Conservation (phyloP, 2,113 vertebrate genomes). For the Ploceus nigricollis region DNA sequence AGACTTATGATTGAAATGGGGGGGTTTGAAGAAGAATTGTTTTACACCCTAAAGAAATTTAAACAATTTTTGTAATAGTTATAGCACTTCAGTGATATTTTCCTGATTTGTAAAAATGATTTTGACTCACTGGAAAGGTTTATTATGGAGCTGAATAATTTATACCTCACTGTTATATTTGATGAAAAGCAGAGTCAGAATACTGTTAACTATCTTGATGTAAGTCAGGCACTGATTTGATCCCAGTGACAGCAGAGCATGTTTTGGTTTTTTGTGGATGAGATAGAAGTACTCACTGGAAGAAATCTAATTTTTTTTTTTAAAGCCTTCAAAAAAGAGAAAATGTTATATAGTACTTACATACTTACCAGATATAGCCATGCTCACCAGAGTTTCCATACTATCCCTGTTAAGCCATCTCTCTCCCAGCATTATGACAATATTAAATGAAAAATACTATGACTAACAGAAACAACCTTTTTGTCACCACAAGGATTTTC, state of each 20-base stretch:
- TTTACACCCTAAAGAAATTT: slow-evolving; percentile 58
- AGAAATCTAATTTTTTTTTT: not conserved
- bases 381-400: not conserved
- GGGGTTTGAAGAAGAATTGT: slow-evolving; percentile 15
- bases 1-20: not conserved
- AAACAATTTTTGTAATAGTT: slow-evolving; percentile 62
- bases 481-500: not conserved
- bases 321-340: not conserved
- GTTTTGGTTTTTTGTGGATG: not conserved
- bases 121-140: slow-evolving; percentile 39
- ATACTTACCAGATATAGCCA: not conserved
- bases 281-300: not conserved
- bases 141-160: slow-evolving; percentile 65
- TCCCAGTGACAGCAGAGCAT: not conserved
- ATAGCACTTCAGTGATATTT: slow-evolving; percentile 54
- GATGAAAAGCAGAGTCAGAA: slow-evolving; percentile 55
- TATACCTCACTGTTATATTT: slow-evolving; percentile 37
- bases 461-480: not conserved
- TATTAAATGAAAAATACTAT: not conserved
- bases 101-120: slow-evolving; percentile 62
- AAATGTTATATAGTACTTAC: not conserved
- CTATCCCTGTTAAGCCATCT: not conserved
- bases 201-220: slow-evolving; percentile 36
- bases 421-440: not conserved
- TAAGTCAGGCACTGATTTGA: slow-evolving; percentile 28